Evolutionary conservation across 2,797 vertebrate species (phyloP), one percentile per base, ranked within the genome.

Genomic region (Eremophila alpestris): DNA sequence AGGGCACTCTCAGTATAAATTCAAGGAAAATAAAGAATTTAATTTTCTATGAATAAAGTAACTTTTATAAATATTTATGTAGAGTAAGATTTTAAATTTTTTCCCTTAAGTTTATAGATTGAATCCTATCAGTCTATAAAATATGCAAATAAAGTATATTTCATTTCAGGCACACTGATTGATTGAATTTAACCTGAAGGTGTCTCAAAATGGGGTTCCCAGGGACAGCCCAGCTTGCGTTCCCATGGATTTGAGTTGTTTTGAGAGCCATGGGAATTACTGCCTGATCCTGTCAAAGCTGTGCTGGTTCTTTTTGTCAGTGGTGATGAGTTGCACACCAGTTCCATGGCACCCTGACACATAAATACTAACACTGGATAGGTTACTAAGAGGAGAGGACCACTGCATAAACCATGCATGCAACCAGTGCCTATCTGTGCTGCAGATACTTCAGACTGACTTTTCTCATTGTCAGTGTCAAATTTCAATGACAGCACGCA

Each of bases 51-150:
- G 5, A 87, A 71, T 78, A 91, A 87, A 88, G 34, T 9, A 79
- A 75, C 11, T 75, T 96, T 91, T 92, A 86, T 83, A 94, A 58
- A 48, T 75, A 93, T 94, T 94, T 96, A 93, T 94, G 83, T 7
- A 89, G 17, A 91, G 46, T 67, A 80, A 91, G 27, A 78, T 83
- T 93, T 86, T 34, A 91, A 56, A 3, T 2, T 29, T 70, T 90
- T 82, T 17, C 29, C 56, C 24, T 13, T 4, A 87, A 70, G 45
- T 43, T 91, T 92, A 74, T 83, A 30, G 59, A 60, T 40, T 56
- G 32, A 77, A 70, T 43, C 27, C 26, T 83, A 26, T 78, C 17
- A 54, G 49, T 68, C 52, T n/a, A 48, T 45, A 92, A 89, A 89
- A 54, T 10, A 68, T 5, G 34, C 30, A 48, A 73, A 18, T 56